These are phyloP conservation scores for Spongilla lacustris DNA, from an alignment of 37 sponge, comb jelly and placozoan genomes.

Conservation along the genomic window DNA sequence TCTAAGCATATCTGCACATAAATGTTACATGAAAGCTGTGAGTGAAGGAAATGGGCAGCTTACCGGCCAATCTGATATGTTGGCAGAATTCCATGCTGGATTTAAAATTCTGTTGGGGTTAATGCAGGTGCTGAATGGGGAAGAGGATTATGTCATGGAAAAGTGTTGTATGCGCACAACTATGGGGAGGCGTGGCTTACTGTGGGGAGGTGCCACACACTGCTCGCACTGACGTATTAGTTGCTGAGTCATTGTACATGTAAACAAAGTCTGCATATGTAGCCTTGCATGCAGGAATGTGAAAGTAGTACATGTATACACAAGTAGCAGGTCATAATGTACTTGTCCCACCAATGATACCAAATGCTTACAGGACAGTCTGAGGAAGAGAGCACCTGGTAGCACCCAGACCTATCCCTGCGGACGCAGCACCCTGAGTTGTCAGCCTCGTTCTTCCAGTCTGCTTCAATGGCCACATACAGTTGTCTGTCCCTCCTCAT, in stretches of 20 bases:
- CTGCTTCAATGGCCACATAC: slow-evolving; percentile 61
- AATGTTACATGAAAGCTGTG: neutral
- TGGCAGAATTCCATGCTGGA: neutral
- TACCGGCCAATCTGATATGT: neutral
- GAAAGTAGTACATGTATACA: too few species aligned
- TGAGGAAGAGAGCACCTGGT: slow-evolving; percentile 31
- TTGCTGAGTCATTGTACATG: neutral
- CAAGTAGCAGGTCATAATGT: too few species aligned
- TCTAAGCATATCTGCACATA: slow-evolving; percentile 2
- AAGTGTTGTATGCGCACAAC: neutral
- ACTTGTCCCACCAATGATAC: too few species aligned
- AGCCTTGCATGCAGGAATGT: slow-evolving; percentile 5
- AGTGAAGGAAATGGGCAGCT: neutral
- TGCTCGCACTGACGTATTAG: neutral
- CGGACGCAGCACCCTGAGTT: slow-evolving; percentile 85
- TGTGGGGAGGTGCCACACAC: slow-evolving; percentile 75
- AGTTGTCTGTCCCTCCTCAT: slow-evolving; percentile 78
- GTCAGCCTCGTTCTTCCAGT: slow-evolving; percentile 50
- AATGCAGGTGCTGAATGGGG: slow-evolving; percentile 36
- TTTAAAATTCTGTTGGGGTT: slow-evolving; percentile 20
- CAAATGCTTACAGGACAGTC: slow-evolving; percentile 10
- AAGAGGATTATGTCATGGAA: neutral
- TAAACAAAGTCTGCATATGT: slow-evolving; percentile 42
- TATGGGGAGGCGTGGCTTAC: slow-evolving; percentile 36
- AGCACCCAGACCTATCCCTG: slow-evolving; percentile 70